Conservation (phyloP, 2,797 vertebrate species). For the Crypturellus tataupa region DNA sequence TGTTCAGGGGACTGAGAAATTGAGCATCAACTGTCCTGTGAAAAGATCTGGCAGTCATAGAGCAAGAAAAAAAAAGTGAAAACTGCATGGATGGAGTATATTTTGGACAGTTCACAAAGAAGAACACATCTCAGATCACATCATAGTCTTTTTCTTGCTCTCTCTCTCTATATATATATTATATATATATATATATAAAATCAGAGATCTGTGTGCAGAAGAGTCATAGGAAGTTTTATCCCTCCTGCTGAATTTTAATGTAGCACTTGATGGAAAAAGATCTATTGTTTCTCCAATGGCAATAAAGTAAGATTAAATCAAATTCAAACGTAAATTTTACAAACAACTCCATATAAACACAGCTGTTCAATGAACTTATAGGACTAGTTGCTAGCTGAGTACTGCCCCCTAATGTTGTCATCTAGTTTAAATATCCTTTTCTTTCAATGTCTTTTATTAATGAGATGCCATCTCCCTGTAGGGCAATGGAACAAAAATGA, state of each 20-base stretch:
- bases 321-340: constrained; percentile 64
- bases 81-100: background rate
- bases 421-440: background rate
- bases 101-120: background rate
- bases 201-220: constrained; percentile 12
- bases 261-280: constrained; percentile 7
- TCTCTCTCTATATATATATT: background rate
- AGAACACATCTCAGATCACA: rapidly evolving
- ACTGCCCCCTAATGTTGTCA: constrained; percentile 63
- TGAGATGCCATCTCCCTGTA: background rate
- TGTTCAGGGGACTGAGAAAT: background rate
- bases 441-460: background rate
- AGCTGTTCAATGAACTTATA: constrained; percentile 42
- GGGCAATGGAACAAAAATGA: background rate
- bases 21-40: background rate
- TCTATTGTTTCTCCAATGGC: constrained; percentile 57
- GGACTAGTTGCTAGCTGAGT: constrained; percentile 30
- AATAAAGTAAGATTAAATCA: constrained; percentile 69
- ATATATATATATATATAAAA: background rate
- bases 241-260: constrained; percentile 38
- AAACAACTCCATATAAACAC: constrained; percentile 62
- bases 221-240: background rate
- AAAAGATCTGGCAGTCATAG: background rate
- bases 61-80: background rate
- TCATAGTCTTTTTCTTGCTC: background rate